Evolutionary conservation across 2,113 vertebrate species (phyloP), one percentile per base, ranked within the genome.

Genomic region (Benitochromis conjunctus): DNA sequence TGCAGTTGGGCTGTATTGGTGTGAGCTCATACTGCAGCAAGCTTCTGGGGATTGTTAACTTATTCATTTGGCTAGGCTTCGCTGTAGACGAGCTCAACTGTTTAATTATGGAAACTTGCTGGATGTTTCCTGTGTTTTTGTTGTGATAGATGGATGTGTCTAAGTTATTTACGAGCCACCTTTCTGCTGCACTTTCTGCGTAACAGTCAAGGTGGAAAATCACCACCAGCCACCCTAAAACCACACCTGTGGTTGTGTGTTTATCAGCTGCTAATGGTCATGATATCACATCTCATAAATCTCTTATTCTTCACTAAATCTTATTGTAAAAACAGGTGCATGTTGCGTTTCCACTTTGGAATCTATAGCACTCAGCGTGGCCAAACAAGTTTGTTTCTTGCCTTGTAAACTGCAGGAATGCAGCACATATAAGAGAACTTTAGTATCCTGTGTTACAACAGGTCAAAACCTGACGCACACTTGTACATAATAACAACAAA

Each of bases 31-130:
- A 13, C 60, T 79, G 36, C 55, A 77, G 24, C 54, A 24, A 51
- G 26, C 80, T 60, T 54, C 60, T 43, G 58, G 79, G 82, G 82
- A 76, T 81, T 74, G 83, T 82, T 82, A 54, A 85, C 36, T 90
- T 91, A 84, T 85, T 89, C 38, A 89, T 92, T 82, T 82, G 29
- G 54, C 81, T 78, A 21, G 84, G 58, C 46, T 34, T 64, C 19
- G 7, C 54, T 86, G 74, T 57, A 64, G 79, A 90, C 85, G 78
- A 91, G 78, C 84, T 84, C 26, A 58, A 34, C 54, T 88, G 80
- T 82, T 91, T 79, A 85, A 89, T 87, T 85, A 83, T 62, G 57
- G 41, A 71, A 76, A 82, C 66, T 41, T n/a, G 24, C 19, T n/a
- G 85, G 18, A 18, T 80, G 19, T 84, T 88, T 86, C 55, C 64